A percentile compares a stretch with the other conserved stretches of the same genome.
These are phyloP conservation scores for Merodon equestris DNA, from an alignment of 2,888 invertebrate species.

Conservation along the genomic window DNA sequence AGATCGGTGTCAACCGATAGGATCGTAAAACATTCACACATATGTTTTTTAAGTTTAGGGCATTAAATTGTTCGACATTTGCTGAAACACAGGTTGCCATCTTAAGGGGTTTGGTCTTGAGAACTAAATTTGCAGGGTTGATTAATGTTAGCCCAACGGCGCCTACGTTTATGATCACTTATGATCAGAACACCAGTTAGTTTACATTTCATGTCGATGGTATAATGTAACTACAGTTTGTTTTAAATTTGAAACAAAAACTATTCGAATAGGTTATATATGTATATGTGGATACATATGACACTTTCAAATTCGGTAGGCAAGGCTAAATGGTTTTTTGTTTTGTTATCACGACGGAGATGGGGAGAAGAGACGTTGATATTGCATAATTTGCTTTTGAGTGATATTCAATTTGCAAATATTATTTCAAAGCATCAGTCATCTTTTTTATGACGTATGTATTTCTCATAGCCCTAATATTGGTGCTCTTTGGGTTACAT, in stretches of 20 bases:
- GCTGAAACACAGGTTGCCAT: conserved; percentile 4
- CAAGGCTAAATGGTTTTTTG: conserved; percentile 17
- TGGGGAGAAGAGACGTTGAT: conserved; percentile 21
- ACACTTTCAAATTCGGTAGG: not conserved
- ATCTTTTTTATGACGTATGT: too few relatives aligned
- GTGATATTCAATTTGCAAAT: conserved; percentile 40
- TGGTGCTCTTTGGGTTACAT: not conserved
- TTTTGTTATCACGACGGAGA: not conserved
- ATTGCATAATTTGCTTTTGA: conserved; percentile 43
- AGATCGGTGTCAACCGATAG: conserved; percentile 53
- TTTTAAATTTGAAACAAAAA: too few relatives aligned
- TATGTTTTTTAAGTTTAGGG: conserved; percentile 13
- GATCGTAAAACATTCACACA: conserved; percentile 30
- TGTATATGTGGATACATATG: not conserved
- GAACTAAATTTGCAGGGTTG: too few relatives aligned
- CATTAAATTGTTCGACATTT: conserved; percentile 18
- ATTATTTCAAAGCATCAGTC: conserved; percentile 19
- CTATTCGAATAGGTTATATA: too few relatives aligned
- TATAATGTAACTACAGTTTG: too few relatives aligned
- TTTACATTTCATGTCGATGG: not conserved
- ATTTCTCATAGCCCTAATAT: not conserved
- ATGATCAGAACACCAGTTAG: too few relatives aligned
- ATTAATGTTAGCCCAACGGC: too few relatives aligned
- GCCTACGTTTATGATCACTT: too few relatives aligned
- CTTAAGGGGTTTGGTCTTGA: conserved; percentile 6